Base-by-base conservation (phyloP, 53 echinoderm and acorn worm genomes). In the Astropecten irregularis region DNA sequence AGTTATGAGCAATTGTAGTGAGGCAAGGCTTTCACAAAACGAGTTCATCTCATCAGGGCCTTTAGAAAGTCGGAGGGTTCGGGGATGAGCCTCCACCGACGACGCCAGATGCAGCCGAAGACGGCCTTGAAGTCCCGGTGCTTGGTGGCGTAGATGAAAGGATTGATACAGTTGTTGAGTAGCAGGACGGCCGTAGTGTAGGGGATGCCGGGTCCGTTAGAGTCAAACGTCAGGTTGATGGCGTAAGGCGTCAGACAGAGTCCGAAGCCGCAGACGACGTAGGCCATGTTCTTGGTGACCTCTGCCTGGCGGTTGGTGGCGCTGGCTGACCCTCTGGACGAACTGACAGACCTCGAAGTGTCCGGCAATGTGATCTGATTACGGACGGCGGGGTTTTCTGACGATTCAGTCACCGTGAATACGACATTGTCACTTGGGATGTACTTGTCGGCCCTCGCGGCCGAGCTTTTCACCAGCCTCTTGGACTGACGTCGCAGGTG, bases 61-160 rank as follows among this genome's bases (percentile, higher is more conserved):
- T 83, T 82, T 6, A 92, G 64, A 4, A 68, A 73, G 48, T 83
- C 74, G 0, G 92, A 82, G 0, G 89, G 89, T 22, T 92, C 83
- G 0, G 92, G 89, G 26, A 92, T 85, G 26, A 25, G 49, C 16
- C 85, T 57, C 83, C 85, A 83, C n/a, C 79, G 58, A 49, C 92
- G 76, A 34, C 22, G 62, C 23, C 89, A 42, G 66, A 92, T 72
- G 62, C 83, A 86, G 34, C 76, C 82, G 53, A 89, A 92, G 36
- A 92, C 89, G 13, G 61, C 76, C 86, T 92, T 92, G 37, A 92
- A 92, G 40, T 92, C 56, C 0, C 89, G 92, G 28, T 92, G 92
- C 82, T 92, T 92, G 16, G 81, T 76, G 16, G 89, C 89, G 49
- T 92, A 92, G 2, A 92, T 89, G 13, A 86, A 40, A 1, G 92